A percentile compares a stretch with the other conserved stretches of the same genome.
phyloP scores from a whole-genome alignment of 2,797 vertebrate genomes.

The Leptatherina wallacei region DNA sequence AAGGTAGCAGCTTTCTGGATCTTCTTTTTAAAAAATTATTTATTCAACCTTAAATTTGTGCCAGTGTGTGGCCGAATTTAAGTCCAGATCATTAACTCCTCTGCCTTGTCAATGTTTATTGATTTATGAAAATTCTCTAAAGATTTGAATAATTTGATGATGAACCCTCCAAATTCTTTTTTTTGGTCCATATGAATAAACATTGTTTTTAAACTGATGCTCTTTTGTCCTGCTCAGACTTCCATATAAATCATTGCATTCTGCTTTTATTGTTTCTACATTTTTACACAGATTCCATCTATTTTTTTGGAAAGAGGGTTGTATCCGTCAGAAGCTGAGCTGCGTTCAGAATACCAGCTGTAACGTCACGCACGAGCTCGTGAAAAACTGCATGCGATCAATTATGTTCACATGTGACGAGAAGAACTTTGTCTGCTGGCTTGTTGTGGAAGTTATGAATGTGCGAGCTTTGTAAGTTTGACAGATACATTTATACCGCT shows the following conservation, averaged over 20 bases:
- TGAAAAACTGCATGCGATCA: constrained; percentile 57
- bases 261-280: too few species aligned
- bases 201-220: neutral
- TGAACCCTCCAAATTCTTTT: neutral
- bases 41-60: too few species aligned
- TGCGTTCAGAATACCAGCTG: neutral
- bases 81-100: neutral
- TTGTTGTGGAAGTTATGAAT: neutral
- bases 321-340: neutral
- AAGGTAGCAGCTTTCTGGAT: too few species aligned
- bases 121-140: neutral
- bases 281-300: neutral
- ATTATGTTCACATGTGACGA: constrained; percentile 63
- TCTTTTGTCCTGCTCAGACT: neutral
- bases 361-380: constrained; percentile 23
- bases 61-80: too few species aligned
- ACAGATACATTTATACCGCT: neutral
- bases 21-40: too few species aligned
- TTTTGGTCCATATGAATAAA: neutral
- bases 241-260: neutral
- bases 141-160: neutral
- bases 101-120: neutral
- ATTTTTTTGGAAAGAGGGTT: neutral
- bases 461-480: neutral
- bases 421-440: neutral